These are phyloP conservation scores for Lysandra coridon DNA, from an alignment of 2,888 invertebrate species.

Conservation along the genomic window DNA sequence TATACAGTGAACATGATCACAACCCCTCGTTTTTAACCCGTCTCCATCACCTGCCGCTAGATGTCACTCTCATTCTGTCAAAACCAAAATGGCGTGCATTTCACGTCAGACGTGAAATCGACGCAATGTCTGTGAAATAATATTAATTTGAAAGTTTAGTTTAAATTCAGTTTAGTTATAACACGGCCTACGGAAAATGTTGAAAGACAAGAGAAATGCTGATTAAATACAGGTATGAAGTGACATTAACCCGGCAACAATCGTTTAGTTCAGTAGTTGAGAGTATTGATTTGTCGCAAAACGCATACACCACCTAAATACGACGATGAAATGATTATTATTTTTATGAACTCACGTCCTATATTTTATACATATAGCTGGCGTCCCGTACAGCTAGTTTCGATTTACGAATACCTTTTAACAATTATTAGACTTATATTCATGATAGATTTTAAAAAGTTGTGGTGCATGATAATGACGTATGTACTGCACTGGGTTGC, in stretches of 20 bases:
- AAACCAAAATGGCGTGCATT: constrained; percentile 52
- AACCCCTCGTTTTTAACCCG: constrained; percentile 22
- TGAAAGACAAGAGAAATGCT: constrained; percentile 44
- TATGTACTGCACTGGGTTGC: constrained; percentile 61
- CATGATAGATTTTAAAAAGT: neutral
- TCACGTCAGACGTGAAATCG: constrained; percentile 48
- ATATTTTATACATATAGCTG: neutral
- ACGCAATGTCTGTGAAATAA: constrained; percentile 51
- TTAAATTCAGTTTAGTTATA: constrained; percentile 36
- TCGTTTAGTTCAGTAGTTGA: constrained; percentile 37
- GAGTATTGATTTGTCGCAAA: constrained; percentile 55
- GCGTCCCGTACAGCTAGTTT: neutral
- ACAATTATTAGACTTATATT: neutral
- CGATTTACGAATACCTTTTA: neutral
- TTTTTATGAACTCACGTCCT: neutral
- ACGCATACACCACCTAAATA: constrained; percentile 38
- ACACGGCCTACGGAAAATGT: constrained; percentile 35
- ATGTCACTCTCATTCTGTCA: constrained; percentile 54
- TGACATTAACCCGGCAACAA: constrained; percentile 39
- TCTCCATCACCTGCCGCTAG: constrained; percentile 51
- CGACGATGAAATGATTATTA: constrained; percentile 32
- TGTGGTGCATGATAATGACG: constrained; percentile 61
- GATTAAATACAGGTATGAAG: constrained; percentile 48
- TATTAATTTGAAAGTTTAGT: constrained; percentile 41
- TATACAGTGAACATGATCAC: neutral